A percentile compares a stretch with the other conserved stretches of the same genome.
These are phyloP conservation scores for Drosophila arizonae DNA, from an alignment of 1,140 invertebrate genomes.

Conservation along the genomic window DNA sequence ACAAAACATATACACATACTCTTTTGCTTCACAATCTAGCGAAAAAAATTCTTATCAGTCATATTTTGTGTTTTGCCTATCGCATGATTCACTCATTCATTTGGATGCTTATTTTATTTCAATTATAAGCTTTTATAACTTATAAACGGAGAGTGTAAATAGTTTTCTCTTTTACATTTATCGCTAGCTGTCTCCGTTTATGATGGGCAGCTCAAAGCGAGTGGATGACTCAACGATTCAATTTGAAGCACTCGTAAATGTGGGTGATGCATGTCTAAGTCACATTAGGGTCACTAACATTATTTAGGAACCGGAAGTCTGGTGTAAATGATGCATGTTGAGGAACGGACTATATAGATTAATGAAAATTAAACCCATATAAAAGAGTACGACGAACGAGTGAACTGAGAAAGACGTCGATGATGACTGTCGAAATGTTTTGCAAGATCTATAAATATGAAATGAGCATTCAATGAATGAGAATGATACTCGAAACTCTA, in stretches of 20 bases:
- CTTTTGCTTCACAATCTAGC: neutral
- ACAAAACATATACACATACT: too few species aligned
- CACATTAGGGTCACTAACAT: conserved; percentile 61
- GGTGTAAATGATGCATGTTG: conserved; percentile 43
- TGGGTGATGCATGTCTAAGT: conserved; percentile 62
- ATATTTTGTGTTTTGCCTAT: conserved; percentile 4
- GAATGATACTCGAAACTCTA: conserved; percentile 22
- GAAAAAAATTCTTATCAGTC: conserved; percentile 32
- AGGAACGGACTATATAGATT: conserved; percentile 46
- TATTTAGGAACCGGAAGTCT: conserved; percentile 58
- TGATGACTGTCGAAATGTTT: conserved; percentile 7
- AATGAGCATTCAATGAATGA: conserved; percentile 24
- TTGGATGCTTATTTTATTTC: conserved; percentile 9
- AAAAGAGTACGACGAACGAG: neutral
- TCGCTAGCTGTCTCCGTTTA: conserved; percentile 27
- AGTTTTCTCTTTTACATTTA: conserved; percentile 36
- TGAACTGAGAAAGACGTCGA: conserved; percentile 7
- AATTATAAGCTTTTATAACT: conserved; percentile 60
- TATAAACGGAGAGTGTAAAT: conserved; percentile 62
- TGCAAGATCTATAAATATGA: conserved; percentile 47
- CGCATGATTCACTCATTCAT: conserved; percentile 54
- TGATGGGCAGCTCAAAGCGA: conserved; percentile 18
- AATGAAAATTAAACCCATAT: conserved; percentile 31
- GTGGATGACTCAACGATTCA: conserved; percentile 63
- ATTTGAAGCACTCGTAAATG: conserved; percentile 36